Evolutionary conservation across 2,888 invertebrate species (phyloP), one percentile per base, ranked within the genome.

Genomic region (Dasysyrphus albostriatus): DNA sequence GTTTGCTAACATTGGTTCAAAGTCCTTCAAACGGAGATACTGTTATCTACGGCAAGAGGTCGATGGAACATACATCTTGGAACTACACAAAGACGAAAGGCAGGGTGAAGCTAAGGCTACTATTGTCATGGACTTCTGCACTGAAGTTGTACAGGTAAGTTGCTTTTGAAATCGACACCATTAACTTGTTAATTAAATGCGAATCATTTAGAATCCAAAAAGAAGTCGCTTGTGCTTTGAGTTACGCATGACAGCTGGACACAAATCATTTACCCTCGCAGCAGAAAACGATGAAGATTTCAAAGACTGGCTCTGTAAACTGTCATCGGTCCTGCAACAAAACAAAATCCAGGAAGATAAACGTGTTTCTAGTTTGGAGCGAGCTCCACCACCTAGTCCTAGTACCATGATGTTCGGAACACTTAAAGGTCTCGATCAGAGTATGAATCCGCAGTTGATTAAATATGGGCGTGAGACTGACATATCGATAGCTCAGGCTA

Each of bases 71-170:
- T 98, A 98, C 90, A 96, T 97, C 90, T 94, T 98, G 72, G 98
- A 98, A 93, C 95, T 98, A 89, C 97, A 97, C 92, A 98, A 98
- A 93, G 98, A 98, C 93, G 98, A 98, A 87, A 96, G 96, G 91
- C 98, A 97, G 93, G 95, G 95, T 34, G 98, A 98, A 90, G 96
- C 97, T 0, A 98, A 98, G 93, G 96, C 97, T 88, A 96, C 98
- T 44, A 97, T 98, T 91, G 98, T 97, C 88, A 96, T 98, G 96
- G 98, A 98, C 92, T 97, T 98, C 93, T 98, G 98, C 91, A 96
- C 96, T 2, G 97, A 98, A 92, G 97, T 98, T 89, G 95, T 96
- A 79, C 95, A 96, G 94, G 96, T 96, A 93, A 85, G 87, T 76
- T 47, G 4, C 19, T 12, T 19, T 29, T 16, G 2, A 19, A 9